A percentile compares a stretch with the other conserved stretches of the same genome.
These are phyloP conservation scores for Coranthus polyacanthus DNA, from an alignment of 2,797 vertebrate genomes.

Conservation along the genomic window DNA sequence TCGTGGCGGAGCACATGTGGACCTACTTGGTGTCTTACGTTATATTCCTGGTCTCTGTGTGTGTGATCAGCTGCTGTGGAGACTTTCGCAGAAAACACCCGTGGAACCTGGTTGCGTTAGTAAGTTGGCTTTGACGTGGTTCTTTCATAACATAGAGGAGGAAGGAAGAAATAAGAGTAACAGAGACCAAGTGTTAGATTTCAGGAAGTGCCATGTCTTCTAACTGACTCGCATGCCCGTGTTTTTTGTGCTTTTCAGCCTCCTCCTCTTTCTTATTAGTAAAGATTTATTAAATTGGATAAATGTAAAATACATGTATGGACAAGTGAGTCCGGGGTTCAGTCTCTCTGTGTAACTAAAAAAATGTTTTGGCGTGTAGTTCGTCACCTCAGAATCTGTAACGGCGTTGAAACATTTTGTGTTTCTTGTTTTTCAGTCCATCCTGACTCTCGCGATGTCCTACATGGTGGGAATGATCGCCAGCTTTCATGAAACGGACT, in stretches of 20 bases:
- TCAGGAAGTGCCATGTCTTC: conserved; percentile 10
- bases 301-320: too few relatives aligned
- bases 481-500: conserved; percentile 91
- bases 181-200: background rate
- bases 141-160: background rate
- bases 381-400: background rate
- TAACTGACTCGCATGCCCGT: too few relatives aligned
- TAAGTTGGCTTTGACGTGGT: conserved; percentile 62
- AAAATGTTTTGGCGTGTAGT: background rate
- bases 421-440: conserved; percentile 79
- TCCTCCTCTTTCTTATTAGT: too few relatives aligned
- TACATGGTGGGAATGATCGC: conserved; percentile 98
- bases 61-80: conserved; percentile 92
- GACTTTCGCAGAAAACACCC: conserved; percentile 90
- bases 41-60: conserved; percentile 89
- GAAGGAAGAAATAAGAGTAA: conserved; percentile 3
- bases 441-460: conserved; percentile 92
- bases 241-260: background rate
- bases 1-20: conserved; percentile 87
- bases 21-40: conserved; percentile 91
- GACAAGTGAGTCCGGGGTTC: too few relatives aligned
- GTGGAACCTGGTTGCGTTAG: conserved; percentile 94
- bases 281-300: too few relatives aligned
- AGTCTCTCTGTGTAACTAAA: background rate
- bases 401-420: conserved; percentile 22